Percentiles rank a stretch among this genome's conserved stretches.
phyloP scores from a whole-genome alignment of 2,113 vertebrate genomes.

The Corapipo altera region DNA sequence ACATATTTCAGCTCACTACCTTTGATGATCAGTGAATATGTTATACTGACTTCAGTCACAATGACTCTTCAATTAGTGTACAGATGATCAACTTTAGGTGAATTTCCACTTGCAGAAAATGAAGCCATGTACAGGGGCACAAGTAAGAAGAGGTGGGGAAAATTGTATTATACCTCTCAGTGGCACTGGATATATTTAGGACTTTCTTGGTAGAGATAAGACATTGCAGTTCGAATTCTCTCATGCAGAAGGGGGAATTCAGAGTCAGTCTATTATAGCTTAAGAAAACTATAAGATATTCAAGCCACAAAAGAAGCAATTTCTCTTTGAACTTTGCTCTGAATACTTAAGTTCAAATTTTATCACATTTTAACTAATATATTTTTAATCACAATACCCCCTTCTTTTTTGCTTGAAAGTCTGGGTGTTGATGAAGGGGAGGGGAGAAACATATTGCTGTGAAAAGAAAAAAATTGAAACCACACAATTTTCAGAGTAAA shows the following conservation, averaged over 20 bases:
- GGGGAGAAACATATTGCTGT: background rate
- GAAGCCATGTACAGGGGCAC: background rate
- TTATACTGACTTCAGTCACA: background rate
- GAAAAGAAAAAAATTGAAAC: background rate
- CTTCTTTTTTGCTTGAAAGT: background rate
- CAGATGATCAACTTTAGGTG: background rate
- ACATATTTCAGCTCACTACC: background rate
- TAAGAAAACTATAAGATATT: background rate
- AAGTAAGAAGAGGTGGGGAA: background rate
- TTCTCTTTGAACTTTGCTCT: background rate
- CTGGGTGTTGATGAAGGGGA: background rate
- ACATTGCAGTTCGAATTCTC: background rate
- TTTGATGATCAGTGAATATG: background rate
- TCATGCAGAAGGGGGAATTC: background rate
- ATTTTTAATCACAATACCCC: rapidly evolving
- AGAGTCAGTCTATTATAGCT: background rate
- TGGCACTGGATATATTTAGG: background rate
- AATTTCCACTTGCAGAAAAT: background rate
- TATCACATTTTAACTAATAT: background rate
- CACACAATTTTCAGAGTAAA: background rate
- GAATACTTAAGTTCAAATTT: background rate
- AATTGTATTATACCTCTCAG: background rate
- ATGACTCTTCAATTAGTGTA: background rate
- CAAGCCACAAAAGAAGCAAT: background rate
- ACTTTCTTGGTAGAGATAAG: background rate